Evolutionary conservation across 1,140 invertebrate genomes (phyloP).

Genomic region (Phenacoccus solenopsis): DNA sequence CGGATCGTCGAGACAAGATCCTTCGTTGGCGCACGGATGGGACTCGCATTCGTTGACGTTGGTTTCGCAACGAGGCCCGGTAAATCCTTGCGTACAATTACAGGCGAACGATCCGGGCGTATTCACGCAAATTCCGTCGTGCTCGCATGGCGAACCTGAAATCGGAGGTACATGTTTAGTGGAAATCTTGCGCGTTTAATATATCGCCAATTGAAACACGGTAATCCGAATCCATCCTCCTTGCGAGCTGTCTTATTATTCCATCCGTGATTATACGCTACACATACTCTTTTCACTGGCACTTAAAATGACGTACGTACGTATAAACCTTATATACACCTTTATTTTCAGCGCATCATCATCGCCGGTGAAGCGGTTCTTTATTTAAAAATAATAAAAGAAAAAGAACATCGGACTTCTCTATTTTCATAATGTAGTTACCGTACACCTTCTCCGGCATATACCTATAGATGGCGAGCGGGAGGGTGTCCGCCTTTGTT

Average conservation of each 20-base stretch:
- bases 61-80: conserved; percentile 77
- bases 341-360: not conserved
- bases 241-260: not conserved
- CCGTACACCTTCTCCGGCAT: not conserved
- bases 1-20: conserved; percentile 86
- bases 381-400: conserved; percentile 13
- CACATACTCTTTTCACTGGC: not conserved
- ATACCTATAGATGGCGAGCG: not conserved
- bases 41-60: conserved; percentile 92
- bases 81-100: conserved; percentile 84
- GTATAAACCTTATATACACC: too few relatives aligned
- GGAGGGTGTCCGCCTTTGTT: conserved; percentile 11
- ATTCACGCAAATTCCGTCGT: conserved; percentile 87
- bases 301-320: too few relatives aligned
- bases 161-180: conserved; percentile 22
- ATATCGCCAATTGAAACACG: not conserved
- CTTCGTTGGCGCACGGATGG: conserved; percentile 86
- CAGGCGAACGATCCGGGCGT: conserved; percentile 85
- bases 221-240: not conserved
- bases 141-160: conserved; percentile 75
- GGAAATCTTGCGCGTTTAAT: too few relatives aligned
- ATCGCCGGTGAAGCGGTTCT: not conserved
- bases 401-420: too few relatives aligned
- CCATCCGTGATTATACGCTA: not conserved
- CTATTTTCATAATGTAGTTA: conserved; percentile 4